Evolutionary conservation across 1,140 invertebrate genomes (phyloP), one percentile per base, ranked within the genome.

Genomic region (Ooceraea biroi): DNA sequence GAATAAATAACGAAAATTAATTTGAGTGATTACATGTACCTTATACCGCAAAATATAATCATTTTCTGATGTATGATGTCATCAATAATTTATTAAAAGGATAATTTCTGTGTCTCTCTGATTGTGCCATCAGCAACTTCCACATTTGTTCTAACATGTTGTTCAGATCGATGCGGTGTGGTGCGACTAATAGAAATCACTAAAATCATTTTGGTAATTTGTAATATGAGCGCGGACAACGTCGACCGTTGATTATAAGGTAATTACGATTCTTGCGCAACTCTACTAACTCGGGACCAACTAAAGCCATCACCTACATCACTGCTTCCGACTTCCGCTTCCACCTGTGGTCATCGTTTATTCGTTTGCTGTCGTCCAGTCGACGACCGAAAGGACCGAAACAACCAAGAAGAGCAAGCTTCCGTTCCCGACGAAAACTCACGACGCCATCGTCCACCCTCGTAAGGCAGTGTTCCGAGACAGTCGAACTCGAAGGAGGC

Each of bases 251-350:
- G 10, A 36, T 77, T 44, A 22, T 22, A 27, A 17, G n/a, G 78
- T 74, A 73, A 87, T 72, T 48, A 77, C 68, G 58, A 86, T 89
- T 89, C 76, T 63, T 84, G 84, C 88, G 83, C 85, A 88, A 86
- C 78, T 76, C 77, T 87, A 58, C 73, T 91, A 89, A 91, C 86
- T 92, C 91, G 93, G 94, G 94, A 94, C 94, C 93, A 94, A 94
- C 92, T 93, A 91, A 92, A 92, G 89, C 88, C 90, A 91, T 89
- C 90, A 92, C 91, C 86, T 86, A 83, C 83, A 88, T 88, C 83
- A 72, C 57, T 74, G 76, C 85, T 89, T 89, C 69, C 68, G 69
- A 83, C 68, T 83, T 88, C 44, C 57, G 69, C 65, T 84, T 82
- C 80, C 60, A 86, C 72, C 78, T 77, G 22, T 52, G 46, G 4